Conservation (phyloP, 2,888 invertebrate species). For the Eurytoma californica region DNA sequence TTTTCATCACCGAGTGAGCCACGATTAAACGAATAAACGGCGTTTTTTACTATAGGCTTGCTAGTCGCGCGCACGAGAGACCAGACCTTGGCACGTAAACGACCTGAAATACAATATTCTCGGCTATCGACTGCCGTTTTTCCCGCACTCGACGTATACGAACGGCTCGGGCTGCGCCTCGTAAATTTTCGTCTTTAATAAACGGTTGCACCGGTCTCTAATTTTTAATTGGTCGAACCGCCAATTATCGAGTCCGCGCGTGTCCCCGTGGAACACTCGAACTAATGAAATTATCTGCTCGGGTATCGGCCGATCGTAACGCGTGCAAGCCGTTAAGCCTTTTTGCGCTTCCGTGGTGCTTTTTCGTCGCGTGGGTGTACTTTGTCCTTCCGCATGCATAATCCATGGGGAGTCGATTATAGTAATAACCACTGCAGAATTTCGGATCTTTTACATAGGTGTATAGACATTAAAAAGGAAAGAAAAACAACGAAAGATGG, state of each 20-base stretch:
- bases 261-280: conserved; percentile 58
- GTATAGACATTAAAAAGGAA: not conserved
- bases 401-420: not conserved
- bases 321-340: not conserved
- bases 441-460: not conserved
- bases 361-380: not conserved
- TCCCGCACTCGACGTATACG: not conserved
- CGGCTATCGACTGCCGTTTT: conserved; percentile 11
- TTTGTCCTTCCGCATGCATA: conserved; percentile 23
- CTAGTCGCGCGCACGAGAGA: too few relatives aligned
- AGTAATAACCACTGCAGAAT: not conserved
- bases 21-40: too few relatives aligned
- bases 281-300: conserved; percentile 73
- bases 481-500: not conserved
- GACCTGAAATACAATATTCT: not conserved
- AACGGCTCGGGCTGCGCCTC: not conserved
- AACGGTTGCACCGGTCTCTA: conserved; percentile 34
- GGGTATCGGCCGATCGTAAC: conserved; percentile 62
- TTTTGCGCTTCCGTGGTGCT: conserved; percentile 5
- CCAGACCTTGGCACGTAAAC: not conserved
- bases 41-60: too few relatives aligned
- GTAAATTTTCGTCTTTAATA: conserved; percentile 27
- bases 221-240: conserved; percentile 42
- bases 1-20: too few relatives aligned
- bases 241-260: conserved; percentile 26